Conservation (phyloP, 2,888 invertebrate species). For the Tetrapedia diversipes region DNA sequence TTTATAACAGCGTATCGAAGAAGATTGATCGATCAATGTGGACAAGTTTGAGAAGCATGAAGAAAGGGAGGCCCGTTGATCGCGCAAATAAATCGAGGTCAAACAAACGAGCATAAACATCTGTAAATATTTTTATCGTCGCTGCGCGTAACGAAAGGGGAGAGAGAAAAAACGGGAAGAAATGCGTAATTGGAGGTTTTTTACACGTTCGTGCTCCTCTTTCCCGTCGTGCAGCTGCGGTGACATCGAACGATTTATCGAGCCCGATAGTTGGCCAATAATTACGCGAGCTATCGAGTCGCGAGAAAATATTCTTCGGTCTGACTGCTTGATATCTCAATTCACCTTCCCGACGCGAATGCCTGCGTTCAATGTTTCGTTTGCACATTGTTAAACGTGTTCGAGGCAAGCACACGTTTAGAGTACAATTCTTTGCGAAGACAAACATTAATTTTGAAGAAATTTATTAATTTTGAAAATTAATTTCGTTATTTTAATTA, state of each 20-base stretch:
- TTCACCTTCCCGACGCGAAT: conserved; percentile 26
- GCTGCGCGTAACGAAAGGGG: conserved; percentile 3
- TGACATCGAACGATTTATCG: conserved; percentile 51
- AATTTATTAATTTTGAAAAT: too few relatives aligned
- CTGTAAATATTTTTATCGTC: conserved; percentile 31
- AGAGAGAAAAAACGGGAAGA: background rate
- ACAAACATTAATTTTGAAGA: too few relatives aligned
- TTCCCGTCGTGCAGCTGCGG: conserved; percentile 1
- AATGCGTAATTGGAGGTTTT: conserved; percentile 25
- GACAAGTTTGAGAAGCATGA: too few relatives aligned
- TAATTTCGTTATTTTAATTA: too few relatives aligned
- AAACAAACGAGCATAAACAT: conserved; percentile 26
- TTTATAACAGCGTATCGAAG: too few relatives aligned
- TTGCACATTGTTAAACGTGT: conserved; percentile 6
- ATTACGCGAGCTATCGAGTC: conserved; percentile 42
- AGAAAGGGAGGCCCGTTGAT: background rate
- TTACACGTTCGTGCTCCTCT: background rate
- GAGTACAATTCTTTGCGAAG: too few relatives aligned
- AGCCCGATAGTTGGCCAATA: conserved; percentile 41
- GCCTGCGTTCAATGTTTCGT: conserved; percentile 27
- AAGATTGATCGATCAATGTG: background rate
- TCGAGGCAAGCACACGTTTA: too few relatives aligned
- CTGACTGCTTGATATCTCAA: conserved; percentile 42
- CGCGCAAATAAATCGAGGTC: background rate
- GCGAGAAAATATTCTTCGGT: conserved; percentile 28